Conservation (phyloP, 92 coral and sea anemone genomes). For the Epizoanthus stellaris region DNA sequence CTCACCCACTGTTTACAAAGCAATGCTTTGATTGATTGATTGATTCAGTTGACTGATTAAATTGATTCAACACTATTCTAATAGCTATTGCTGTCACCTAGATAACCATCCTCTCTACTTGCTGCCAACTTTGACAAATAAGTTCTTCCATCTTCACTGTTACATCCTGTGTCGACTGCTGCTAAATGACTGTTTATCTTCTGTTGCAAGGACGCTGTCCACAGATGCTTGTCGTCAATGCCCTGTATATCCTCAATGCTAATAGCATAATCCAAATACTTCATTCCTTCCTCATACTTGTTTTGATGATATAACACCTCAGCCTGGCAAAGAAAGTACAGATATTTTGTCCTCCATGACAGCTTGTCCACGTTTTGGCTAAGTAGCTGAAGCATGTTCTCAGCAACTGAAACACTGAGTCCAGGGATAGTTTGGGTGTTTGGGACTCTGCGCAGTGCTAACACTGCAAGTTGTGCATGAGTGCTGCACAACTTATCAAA, state of each 20-base stretch:
- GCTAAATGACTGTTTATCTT: neutral
- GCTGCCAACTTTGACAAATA: neutral
- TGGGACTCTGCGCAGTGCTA: conserved; percentile 63
- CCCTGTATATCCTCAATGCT: conserved; percentile 48
- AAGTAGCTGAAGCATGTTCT: conserved; percentile 53
- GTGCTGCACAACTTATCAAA: conserved; percentile 69
- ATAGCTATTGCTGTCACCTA: conserved; percentile 34
- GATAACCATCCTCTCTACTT: conserved; percentile 25
- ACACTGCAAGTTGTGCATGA: conserved; percentile 70
- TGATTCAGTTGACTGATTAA: no score
- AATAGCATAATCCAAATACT: conserved; percentile 56
- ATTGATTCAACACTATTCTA: neutral
- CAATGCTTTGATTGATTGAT: neutral
- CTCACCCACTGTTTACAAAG: neutral
- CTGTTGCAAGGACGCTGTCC: conserved; percentile 16
- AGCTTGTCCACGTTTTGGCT: conserved; percentile 55
- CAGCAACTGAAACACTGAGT: conserved; percentile 41
- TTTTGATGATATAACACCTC: conserved; percentile 57
- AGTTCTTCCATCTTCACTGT: neutral
- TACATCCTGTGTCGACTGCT: neutral
- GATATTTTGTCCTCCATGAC: conserved; percentile 67
- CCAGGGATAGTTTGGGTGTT: conserved; percentile 10
- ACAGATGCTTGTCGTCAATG: neutral
- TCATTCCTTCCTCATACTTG: conserved; percentile 65
- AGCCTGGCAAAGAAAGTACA: conserved; percentile 71